Conservation (phyloP, 2,888 invertebrate genomes). For the Thumatha senex region DNA sequence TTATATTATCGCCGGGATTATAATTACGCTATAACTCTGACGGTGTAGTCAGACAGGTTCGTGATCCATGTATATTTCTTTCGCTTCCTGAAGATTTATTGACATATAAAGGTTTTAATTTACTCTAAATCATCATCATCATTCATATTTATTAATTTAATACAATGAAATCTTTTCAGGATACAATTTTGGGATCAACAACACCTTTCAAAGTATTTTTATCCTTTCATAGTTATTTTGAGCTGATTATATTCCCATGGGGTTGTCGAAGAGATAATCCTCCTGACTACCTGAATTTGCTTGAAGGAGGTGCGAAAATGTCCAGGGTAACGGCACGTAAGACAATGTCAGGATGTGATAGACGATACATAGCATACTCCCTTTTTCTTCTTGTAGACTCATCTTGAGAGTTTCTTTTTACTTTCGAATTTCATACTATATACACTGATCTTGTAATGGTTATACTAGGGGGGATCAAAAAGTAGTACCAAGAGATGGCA, state of each 20-base stretch:
- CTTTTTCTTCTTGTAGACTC: not conserved
- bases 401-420: too few species aligned
- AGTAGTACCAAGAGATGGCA: too few species aligned
- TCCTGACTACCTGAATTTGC: slow-evolving; percentile 62
- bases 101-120: too few species aligned
- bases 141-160: slow-evolving; percentile 1
- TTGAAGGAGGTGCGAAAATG: slow-evolving; percentile 69
- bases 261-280: slow-evolving; percentile 68
- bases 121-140: too few species aligned
- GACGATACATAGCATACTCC: not conserved
- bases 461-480: too few species aligned
- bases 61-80: too few species aligned
- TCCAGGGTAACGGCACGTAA: slow-evolving; percentile 65
- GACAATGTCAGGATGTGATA: slow-evolving; percentile 25
- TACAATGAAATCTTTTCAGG: slow-evolving; percentile 50
- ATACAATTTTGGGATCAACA: slow-evolving; percentile 62
- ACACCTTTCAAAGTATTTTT: slow-evolving; percentile 70
- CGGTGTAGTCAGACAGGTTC: too few species aligned
- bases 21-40: too few species aligned
- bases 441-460: too few species aligned
- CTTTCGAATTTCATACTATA: too few species aligned
- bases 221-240: slow-evolving; percentile 75
- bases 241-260: slow-evolving; percentile 76
- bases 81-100: too few species aligned
- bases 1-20: too few species aligned